Evolutionary conservation across 2,113 vertebrate species (phyloP), one percentile per base, ranked within the genome.

Genomic region (Tor tambroides): DNA sequence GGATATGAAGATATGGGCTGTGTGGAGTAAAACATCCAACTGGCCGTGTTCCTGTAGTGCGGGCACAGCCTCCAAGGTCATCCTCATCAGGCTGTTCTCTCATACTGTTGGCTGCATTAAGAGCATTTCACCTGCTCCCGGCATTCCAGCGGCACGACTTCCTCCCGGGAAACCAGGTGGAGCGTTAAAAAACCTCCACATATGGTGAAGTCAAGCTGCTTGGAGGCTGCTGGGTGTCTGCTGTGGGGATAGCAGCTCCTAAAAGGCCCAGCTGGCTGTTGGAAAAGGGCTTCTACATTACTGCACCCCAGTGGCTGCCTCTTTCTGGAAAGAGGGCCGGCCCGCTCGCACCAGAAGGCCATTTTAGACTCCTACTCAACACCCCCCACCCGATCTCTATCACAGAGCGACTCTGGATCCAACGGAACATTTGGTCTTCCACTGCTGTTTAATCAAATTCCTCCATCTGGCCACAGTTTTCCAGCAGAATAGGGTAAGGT

Each of bases 381-480:
- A 61, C 7, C 14, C 41, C 46, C 89, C 91, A 90, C 54, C 54
- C 91, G 65, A 89, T 91, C 92, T 90, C 97, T 98, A 97, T 96
- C 97, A 97, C 97, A 96, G 71, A 38, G 21, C 23, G 96, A 96
- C 97, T 98, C 97, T 97, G 97, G 96, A 98, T 98, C 97, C 97
- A 98, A 98, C 96, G 97, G 97, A 98, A 99, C 98, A 98, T 97
- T 99, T 99, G 98, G 98, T 98, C 96, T 96, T 98, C 97, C 96
- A 97, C 97, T 98, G 97, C 97, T 97, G 96, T 97, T 98, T 99
- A 99, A 99, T 99, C 97, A 98, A 99, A 98, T 98, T 98, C 97
- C 97, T 99, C 98, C 97, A 99, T 99, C 97, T 99, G 98, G 97
- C 97, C 97, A 96, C 95, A 96, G 84, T 93, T 94, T 98, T 97